These are phyloP conservation scores for Cricetomys ansorgei DNA, from an alignment of 2,113 vertebrate species.

Conservation along the genomic window DNA sequence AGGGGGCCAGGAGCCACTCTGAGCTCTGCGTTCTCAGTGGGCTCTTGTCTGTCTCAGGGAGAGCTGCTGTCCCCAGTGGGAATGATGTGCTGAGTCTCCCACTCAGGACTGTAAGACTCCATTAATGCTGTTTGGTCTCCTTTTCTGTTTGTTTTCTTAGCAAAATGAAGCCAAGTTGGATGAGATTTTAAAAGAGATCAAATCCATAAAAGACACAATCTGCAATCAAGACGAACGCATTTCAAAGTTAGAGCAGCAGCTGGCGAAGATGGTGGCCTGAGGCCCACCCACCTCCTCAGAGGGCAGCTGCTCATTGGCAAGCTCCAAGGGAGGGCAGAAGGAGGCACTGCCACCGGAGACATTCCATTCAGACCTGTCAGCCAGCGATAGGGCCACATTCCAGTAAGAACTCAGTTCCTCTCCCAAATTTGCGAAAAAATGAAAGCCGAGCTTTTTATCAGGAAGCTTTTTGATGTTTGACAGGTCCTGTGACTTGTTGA, in stretches of 20 bases:
- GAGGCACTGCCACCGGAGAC: constrained; percentile 87
- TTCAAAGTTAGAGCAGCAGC: constrained; percentile 96
- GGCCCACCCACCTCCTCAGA: constrained; percentile 21
- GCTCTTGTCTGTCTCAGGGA: accelerated
- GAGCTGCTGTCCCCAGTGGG: neutral
- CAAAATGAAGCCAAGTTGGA: constrained; percentile 96
- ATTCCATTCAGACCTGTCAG: constrained; percentile 80
- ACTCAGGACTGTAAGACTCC: neutral
- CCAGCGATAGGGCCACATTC: constrained; percentile 89
- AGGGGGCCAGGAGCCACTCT: accelerated
- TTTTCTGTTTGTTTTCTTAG: constrained; percentile 81
- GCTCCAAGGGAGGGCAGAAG: constrained; percentile 79
- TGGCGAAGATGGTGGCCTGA: constrained; percentile 95
- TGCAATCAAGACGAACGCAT: constrained; percentile 96
- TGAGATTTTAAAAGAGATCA: constrained; percentile 97
- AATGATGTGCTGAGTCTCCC: no score
- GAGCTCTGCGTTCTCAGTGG: accelerated
- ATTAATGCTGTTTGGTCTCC: neutral
- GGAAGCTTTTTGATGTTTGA: constrained; percentile 86
- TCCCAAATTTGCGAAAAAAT: constrained; percentile 84
- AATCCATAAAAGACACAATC: constrained; percentile 96
- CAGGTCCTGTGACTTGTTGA: constrained; percentile 87
- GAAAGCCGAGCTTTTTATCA: constrained; percentile 87
- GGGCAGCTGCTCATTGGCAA: constrained; percentile 80
- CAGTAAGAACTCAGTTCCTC: constrained; percentile 88